Base-by-base conservation (phyloP, 2,797 vertebrate species). In the Rhadinocentrus ornatus region DNA sequence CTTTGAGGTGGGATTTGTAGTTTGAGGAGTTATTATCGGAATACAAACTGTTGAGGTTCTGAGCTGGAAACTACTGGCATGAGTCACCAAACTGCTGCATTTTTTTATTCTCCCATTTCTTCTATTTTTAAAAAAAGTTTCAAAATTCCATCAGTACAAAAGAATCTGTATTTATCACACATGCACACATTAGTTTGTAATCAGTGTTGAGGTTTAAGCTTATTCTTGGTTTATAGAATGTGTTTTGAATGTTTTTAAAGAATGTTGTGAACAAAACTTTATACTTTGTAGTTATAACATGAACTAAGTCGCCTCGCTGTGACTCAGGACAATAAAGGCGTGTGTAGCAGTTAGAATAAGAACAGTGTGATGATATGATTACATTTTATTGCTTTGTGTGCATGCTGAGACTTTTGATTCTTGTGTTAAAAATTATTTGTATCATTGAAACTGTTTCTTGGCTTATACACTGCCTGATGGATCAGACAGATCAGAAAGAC, bases 1-100 rank as follows among this genome's bases (percentile, higher is more conserved):
- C 29, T 53, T 15, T 58, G 52, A 62, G 46, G 44, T 41, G 59
- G 68, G 78, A 82, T 86, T 81, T 85, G 64, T 70, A 57, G 58
- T 56, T 24, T n/a, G 50, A 77, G 71, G 71, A 68, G 54, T 46
- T 10, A 0, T 72, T 71, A 39, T 83, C 80, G 61, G 1, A 69
- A 53, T 39, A 66, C 44, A 85, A 87, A 86, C 34, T 1, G 41
- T 24, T 59, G 16, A 50, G 8, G 18, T 22, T 48, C n/a, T 46
- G 22, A 3, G 31, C 7, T 2, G 2, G 48, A 24, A 54, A 46
- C 29, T 62, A 6, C 39, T 62, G 58, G 57, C 48, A 62, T 66
- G 15, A 81, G 41, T 54, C 66, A 58, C 10, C 34, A 69, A 82
- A 79, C 2, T 39, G 56, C 52, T 52, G 4, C 12, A 29, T 56